Evolutionary conservation across 2,113 vertebrate genomes (phyloP).

Genomic region (Scortum barcoo): DNA sequence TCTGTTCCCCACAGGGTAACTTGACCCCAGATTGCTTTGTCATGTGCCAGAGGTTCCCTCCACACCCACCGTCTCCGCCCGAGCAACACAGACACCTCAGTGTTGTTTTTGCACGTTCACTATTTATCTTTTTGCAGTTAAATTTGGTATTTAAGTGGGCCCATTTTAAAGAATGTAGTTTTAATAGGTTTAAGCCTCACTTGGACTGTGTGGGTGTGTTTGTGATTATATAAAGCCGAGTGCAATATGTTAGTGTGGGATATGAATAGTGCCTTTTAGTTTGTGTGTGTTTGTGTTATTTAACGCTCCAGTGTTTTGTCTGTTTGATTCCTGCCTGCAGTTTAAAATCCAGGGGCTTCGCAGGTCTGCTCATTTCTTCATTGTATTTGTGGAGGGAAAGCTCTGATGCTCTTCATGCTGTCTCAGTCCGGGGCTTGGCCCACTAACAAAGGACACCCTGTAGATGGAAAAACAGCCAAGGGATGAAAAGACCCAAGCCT

Average conservation of each 20-base stretch:
- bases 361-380: conserved; percentile 50
- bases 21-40: conserved; percentile 79
- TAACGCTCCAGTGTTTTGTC: conserved; percentile 15
- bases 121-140: conserved; percentile 17
- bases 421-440: conserved; percentile 69
- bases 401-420: conserved; percentile 53
- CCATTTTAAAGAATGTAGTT: conserved; percentile 46
- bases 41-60: conserved; percentile 64
- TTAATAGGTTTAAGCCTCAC: conserved; percentile 45
- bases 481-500: conserved; percentile 52
- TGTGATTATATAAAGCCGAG: conserved; percentile 58
- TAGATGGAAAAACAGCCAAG: conserved; percentile 73
- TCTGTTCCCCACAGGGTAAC: conserved; percentile 77
- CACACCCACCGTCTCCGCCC: conserved; percentile 70
- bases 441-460: conserved; percentile 76
- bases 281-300: background rate
- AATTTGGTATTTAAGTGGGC: conserved; percentile 46
- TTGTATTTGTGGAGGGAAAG: conserved; percentile 66
- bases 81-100: conserved; percentile 57
- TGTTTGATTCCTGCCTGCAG: conserved; percentile 3
- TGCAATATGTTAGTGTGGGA: conserved; percentile 34
- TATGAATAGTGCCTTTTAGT: conserved; percentile 16
- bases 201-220: conserved; percentile 40
- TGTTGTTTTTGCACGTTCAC: conserved; percentile 46
- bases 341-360: conserved; percentile 26